Percentiles rank a stretch among this genome's conserved stretches.
Conservation (phyloP, 2,113 vertebrate species). For the Mola mola region DNA sequence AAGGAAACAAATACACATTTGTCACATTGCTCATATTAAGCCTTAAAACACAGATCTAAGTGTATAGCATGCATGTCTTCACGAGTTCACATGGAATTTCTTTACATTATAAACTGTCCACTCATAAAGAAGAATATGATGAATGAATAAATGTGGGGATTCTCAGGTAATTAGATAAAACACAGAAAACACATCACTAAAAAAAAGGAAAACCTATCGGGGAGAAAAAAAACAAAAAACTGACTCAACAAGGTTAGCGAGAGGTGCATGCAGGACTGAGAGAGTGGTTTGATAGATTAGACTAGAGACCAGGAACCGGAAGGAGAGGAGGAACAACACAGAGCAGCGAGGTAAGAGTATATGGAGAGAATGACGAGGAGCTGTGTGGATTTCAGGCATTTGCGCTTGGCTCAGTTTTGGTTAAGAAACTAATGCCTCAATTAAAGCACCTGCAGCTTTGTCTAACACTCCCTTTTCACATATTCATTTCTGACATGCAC, state of each 20-base stretch:
- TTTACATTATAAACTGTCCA: not conserved
- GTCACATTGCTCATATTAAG: constrained; percentile 1
- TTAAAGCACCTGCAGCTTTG: constrained; percentile 65
- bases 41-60: not conserved
- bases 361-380: constrained; percentile 39
- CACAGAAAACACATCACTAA: not conserved
- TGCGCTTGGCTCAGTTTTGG: constrained; percentile 65
- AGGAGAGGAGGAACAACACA: constrained; percentile 8
- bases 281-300: constrained; percentile 6
- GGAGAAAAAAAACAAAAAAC: not conserved
- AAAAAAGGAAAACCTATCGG: constrained; percentile 1
- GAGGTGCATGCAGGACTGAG: not conserved
- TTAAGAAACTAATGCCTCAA: constrained; percentile 75
- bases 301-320: constrained; percentile 6
- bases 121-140: too few species aligned
- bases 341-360: constrained; percentile 14
- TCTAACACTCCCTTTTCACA: constrained; percentile 66
- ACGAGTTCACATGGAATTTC: not conserved
- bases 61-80: not conserved
- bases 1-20: constrained; percentile 31
- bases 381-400: constrained; percentile 68
- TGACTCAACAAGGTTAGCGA: not conserved
- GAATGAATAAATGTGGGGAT: not conserved
- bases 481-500: constrained; percentile 67
- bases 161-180: not conserved